Conservation (phyloP, 2,113 vertebrate genomes). For the Microtus ochrogaster region DNA sequence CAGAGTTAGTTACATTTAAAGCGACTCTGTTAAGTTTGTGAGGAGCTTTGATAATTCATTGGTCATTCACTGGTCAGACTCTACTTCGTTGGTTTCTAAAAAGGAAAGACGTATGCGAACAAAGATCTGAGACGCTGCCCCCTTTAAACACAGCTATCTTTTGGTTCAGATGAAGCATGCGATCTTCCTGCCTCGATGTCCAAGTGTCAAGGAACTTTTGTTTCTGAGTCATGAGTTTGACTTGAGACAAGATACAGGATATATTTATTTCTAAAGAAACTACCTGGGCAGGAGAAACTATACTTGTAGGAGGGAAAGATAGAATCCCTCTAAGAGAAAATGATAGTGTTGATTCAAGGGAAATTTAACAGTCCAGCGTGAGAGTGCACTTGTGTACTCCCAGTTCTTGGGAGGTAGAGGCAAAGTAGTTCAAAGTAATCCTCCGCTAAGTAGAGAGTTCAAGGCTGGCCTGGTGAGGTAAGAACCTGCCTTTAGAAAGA, state of each 20-base stretch:
- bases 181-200: not conserved
- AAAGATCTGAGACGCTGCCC: not conserved
- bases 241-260: slow-evolving; percentile 21
- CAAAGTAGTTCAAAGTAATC: not conserved
- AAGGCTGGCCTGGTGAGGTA: not conserved
- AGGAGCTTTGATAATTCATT: not conserved
- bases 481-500: not conserved
- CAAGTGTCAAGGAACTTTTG: slow-evolving; percentile 3
- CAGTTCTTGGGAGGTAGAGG: not conserved
- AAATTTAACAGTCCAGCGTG: not conserved
- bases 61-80: not conserved
- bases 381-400: not conserved
- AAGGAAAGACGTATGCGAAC: not conserved
- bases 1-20: not conserved
- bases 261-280: slow-evolving; percentile 20
- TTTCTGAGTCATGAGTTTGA: not conserved
- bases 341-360: slow-evolving; percentile 3
- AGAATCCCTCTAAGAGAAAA: not conserved
- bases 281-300: not conserved
- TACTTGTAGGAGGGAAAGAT: not conserved
- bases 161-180: not conserved
- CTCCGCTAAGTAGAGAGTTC: not conserved
- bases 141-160: not conserved
- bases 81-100: not conserved
- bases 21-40: not conserved